Conservation (phyloP, 2,797 vertebrate species). For the Siniperca scherzeri region DNA sequence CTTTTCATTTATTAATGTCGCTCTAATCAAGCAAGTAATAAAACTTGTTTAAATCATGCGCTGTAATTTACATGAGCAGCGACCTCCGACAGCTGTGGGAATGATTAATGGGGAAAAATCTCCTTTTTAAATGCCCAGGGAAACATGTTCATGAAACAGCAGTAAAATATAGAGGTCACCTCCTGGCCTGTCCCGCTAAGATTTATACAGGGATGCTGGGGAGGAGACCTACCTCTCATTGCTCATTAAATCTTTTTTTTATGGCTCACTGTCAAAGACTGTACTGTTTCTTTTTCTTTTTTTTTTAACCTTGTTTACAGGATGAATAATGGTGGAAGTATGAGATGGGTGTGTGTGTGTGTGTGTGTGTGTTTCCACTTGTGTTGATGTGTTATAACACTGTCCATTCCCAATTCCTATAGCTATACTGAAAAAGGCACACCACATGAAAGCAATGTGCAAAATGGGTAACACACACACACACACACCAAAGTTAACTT, state of each 20-base stretch:
- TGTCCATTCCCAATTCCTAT: slow-evolving; percentile 9
- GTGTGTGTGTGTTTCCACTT: not conserved
- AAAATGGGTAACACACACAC: not conserved
- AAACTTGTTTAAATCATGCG: slow-evolving; percentile 48
- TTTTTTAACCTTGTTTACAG: slow-evolving; percentile 43
- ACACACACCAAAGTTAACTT: slow-evolving; percentile 12
- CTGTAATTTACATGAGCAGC: slow-evolving; percentile 50
- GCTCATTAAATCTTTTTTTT: slow-evolving; percentile 66
- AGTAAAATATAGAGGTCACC: slow-evolving; percentile 65
- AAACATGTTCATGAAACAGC: slow-evolving; percentile 58
- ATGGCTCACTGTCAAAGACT: slow-evolving; percentile 46
- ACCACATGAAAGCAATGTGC: not conserved
- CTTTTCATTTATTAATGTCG: slow-evolving; percentile 63
- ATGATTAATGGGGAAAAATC: slow-evolving; percentile 58
- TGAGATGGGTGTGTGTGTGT: not conserved
- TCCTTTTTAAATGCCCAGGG: slow-evolving; percentile 36
- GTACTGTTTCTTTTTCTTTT: slow-evolving; percentile 37
- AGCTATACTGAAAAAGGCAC: slow-evolving; percentile 7
- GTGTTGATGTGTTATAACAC: not conserved
- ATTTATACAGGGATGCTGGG: slow-evolving; percentile 50
- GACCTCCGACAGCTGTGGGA: slow-evolving; percentile 45
- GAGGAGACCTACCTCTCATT: slow-evolving; percentile 31
- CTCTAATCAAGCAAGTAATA: slow-evolving; percentile 63
- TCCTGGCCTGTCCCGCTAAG: slow-evolving; percentile 30
- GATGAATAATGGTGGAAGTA: slow-evolving; percentile 36